Evolutionary conservation across 2,888 invertebrate species (phyloP).

Genomic region (Villa cingulata): DNA sequence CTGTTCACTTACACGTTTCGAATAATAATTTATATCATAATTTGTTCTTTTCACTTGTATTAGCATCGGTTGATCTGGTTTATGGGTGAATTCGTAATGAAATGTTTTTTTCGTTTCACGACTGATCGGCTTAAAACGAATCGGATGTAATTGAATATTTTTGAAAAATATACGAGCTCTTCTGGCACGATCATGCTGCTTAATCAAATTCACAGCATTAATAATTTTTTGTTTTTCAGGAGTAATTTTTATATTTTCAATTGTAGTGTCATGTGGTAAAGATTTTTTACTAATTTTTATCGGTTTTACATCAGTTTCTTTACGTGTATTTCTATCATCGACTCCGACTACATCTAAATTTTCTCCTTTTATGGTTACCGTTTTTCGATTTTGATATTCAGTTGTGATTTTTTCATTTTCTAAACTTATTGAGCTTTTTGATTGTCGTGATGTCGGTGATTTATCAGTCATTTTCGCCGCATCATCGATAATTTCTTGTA

Average conservation of each 20-base stretch:
- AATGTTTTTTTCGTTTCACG: neutral
- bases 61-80: slow-evolving; percentile 25
- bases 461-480: neutral
- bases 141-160: slow-evolving; percentile 15
- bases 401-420: too few species aligned
- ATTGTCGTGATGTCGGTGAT: neutral
- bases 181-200: slow-evolving; percentile 38
- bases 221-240: slow-evolving; percentile 17
- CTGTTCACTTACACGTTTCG: too few species aligned
- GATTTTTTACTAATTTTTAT: too few species aligned
- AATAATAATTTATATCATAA: slow-evolving; percentile 24
- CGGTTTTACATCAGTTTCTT: too few species aligned
- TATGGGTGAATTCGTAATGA: slow-evolving; percentile 25
- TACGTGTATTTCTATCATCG: neutral
- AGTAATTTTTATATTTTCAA: neutral
- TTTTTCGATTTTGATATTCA: too few species aligned
- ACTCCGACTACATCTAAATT: neutral
- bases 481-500: neutral
- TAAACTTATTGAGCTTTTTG: too few species aligned
- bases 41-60: slow-evolving; percentile 27
- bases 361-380: neutral
- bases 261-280: neutral
- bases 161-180: slow-evolving; percentile 18
- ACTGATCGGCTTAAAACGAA: slow-evolving; percentile 10
- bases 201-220: slow-evolving; percentile 31